phyloP scores from a whole-genome alignment of 2,888 invertebrate species.

The Erpobdella octoculata region DNA sequence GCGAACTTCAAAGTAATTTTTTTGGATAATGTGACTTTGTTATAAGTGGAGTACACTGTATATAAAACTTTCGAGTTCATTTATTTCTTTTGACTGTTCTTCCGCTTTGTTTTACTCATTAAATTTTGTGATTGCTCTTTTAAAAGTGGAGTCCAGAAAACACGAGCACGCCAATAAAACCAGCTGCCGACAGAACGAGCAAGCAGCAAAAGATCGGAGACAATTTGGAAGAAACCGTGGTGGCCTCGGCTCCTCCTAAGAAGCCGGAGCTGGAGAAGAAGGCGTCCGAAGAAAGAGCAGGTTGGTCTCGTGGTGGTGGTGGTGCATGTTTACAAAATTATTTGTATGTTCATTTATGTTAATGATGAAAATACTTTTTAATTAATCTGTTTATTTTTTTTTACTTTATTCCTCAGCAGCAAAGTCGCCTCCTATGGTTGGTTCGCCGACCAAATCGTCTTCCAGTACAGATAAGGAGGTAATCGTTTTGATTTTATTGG shows the following conservation, averaged over 20 bases:
- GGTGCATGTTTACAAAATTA: background rate
- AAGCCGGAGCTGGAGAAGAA: background rate
- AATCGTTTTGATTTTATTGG: no score
- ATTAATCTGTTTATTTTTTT: no score
- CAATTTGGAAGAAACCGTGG: slow-evolving; percentile 6
- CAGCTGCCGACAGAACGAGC: slow-evolving; percentile 6
- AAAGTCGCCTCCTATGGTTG: background rate
- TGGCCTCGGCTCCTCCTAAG: background rate
- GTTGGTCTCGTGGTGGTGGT: background rate
- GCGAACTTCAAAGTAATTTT: background rate
- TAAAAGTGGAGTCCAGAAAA: slow-evolving; percentile 29
- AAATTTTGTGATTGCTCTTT: background rate
- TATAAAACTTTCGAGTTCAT: background rate
- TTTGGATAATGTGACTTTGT: no score
- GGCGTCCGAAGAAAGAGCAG: background rate
- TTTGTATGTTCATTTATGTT: no score
- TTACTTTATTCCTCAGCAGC: slow-evolving; percentile 1
- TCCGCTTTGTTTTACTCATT: background rate
- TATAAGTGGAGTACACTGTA: no score
- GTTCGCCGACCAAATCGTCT: slow-evolving; percentile 20
- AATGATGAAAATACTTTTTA: no score
- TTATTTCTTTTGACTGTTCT: background rate
- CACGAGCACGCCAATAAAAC: slow-evolving; percentile 31
- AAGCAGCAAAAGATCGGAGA: background rate
- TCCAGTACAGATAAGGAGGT: slow-evolving; percentile 27